Base-by-base conservation (phyloP, 30 jellyfish, hydroid and myxozoan species). In the Calvadosia cruxmelitensis region DNA sequence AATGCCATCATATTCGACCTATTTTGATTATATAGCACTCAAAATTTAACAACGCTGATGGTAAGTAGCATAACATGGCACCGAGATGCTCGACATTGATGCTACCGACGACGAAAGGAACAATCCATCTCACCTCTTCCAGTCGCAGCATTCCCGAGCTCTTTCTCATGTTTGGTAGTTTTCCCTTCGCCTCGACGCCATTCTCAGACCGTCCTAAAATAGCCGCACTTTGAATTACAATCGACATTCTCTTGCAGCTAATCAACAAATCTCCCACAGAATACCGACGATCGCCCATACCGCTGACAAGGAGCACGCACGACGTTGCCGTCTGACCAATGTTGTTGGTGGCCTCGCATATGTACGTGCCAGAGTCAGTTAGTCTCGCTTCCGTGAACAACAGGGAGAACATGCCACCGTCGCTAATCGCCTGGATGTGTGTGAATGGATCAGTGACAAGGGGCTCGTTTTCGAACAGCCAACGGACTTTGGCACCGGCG, bases 371-470 rank as follows among this genome's bases (percentile, higher is more conserved):
- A 20, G 96, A 62, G 52, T 87, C 93, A 29, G 29, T 35, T 29
- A 35, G 23, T 53, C 69, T 63, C 52, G 93, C 86, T 71, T 87
- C 94, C 33, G 94, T 49, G 48, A 87, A 64, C 70, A 87, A 53
- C 61, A 87, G 42, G 32, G 96, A 87, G 66, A 69, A 67, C 71
- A 79, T 23, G 33, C 74, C 77, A 0, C 82, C 94, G 27, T 87
- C 96, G n/a, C 78, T 35, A 23, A 87, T 42, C 28, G 73, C 62
- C 2, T 93, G 78, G 68, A 87, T 68, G 52, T 80, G 80, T 15
- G 92, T 31, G 53, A 69, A 79, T 29, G 64, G 76, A 34, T 69
- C 80, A 0, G 78, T 35, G n/a, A 72, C 79, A 2, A 87, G 66
- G 50, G 49, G 34, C 25, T 79, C 88, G 32, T 79, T 87, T 26